These are phyloP conservation scores for Drosophila robusta DNA, from an alignment of 2,888 invertebrate genomes.

Conservation along the genomic window DNA sequence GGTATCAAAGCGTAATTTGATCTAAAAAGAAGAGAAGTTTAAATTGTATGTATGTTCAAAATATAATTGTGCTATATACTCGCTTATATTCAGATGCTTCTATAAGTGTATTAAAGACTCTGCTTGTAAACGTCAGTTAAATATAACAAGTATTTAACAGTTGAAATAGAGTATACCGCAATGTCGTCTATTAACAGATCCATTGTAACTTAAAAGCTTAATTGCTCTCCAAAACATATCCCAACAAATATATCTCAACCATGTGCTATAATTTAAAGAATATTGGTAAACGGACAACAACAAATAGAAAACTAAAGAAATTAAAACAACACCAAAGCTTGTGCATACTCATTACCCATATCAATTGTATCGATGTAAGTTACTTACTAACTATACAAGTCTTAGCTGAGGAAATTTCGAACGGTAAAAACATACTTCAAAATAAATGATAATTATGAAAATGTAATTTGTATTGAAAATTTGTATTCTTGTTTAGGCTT, in stretches of 20 bases:
- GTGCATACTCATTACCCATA: constrained; percentile 61
- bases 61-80: constrained; percentile 56
- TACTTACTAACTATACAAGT: constrained; percentile 37
- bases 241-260: constrained; percentile 40
- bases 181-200: too few species aligned
- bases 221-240: constrained; percentile 49
- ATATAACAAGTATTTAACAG: constrained; percentile 21
- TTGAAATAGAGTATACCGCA: constrained; percentile 15
- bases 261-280: constrained; percentile 28
- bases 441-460: constrained; percentile 28
- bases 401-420: constrained; percentile 54
- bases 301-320: constrained; percentile 2
- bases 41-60: constrained; percentile 40
- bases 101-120: constrained; percentile 57
- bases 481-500: neutral
- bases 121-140: constrained; percentile 39
- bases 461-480: neutral
- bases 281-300: constrained; percentile 14
- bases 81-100: constrained; percentile 50
- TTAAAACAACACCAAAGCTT: constrained; percentile 45
- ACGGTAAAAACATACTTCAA: constrained; percentile 49
- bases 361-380: constrained; percentile 59
- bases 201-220: constrained; percentile 8
- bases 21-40: constrained; percentile 30
- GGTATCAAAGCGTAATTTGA: constrained; percentile 33